Base-by-base conservation (phyloP, 1,140 invertebrate species). In the Macrobrachium rosenbergii region DNA sequence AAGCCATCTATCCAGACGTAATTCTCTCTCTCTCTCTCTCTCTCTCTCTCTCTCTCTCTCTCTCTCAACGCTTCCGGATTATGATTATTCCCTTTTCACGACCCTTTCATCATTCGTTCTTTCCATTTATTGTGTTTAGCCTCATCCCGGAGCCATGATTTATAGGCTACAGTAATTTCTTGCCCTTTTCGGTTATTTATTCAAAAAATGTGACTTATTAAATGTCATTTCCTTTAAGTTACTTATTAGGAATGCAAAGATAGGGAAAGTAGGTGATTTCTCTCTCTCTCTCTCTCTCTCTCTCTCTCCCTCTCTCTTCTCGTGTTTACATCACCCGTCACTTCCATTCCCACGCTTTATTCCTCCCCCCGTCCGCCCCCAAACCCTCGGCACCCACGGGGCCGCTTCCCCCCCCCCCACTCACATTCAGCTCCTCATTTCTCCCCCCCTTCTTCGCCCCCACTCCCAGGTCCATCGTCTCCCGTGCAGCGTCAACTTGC, bases 231-330 rank as follows among this genome's bases (percentile, higher is more conserved):
- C 23, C 21, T 17, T 78, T 45, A 58, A 43, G 21, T 60, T 45
- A 62, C 59, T 11, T 23, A 14, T 52, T 8, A 60, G 12, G 14
- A 17, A 23, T n/a, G 69, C 5, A 37, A 73, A 21, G 3, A 23
- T 19, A 12, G 14, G 14, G 7, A 73, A 14, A 73, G 19, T 58
- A 19, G 19, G 21, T 21, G 5, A 21, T 23, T 52, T 77, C 58
- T 79, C 58, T 62, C 59, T 62, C 77, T 79, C 77, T 62, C 43
- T 28, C 21, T 37, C 23, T 37, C 23, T 45, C 59, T 62, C 77
- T 79, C 77, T 62, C 77, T 79, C 59, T 79, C 77, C 23, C 77
- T 62, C 77, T 79, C 77, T 62, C 77, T 79, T 52, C 62, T 52
- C 37, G 52, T 62, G 52, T 79, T 28, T 79, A 10, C 52, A 7